Base-by-base conservation (phyloP, 2,113 vertebrate species). In the Rynchops niger region DNA sequence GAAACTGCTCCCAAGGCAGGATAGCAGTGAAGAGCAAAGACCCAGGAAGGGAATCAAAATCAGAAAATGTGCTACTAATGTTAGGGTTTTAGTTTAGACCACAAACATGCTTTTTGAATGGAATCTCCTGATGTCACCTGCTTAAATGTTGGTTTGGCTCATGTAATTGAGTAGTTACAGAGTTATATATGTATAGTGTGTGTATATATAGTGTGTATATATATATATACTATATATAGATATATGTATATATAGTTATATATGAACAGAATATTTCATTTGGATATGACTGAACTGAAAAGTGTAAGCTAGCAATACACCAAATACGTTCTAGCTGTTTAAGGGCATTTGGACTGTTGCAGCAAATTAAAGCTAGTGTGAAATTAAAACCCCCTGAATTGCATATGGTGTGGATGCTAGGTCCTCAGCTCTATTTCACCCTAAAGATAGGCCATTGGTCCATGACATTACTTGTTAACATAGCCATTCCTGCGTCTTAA, bases 381-480 rank as follows among this genome's bases (percentile, higher is more conserved):
- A 61, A 78, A 61, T 55, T 42, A 73, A 65, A 65, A 15, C 26
- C 11, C 11, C 9, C 19, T 73, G 59, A 78, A 9, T 27, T 21
- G 11, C 12, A 4, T 17, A 2, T 22, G 49, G 3, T 55, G 7
- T 58, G 12, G 7, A 6, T 63, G 15, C 21, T 30, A n/a, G 4
- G 9, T 59, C 27, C 27, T 58, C 30, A 34, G 34, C 78, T 5
- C 8, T 11, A 22, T 42, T 55, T 58, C 26, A 20, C 52, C 47
- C 32, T 34, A 14, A 85, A 94, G 38, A 12, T 29, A 21, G 20
- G 52, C 38, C 12, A 5, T 2, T 19, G 22, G 13, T 50, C 22
- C 11, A 4, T 7, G 52, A 1, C 0, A 0, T 20, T 63, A 2
- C 32, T 62, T 77, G 25, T 50, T 76, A 49, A 62, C 4, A 2